Evolutionary conservation across 2,797 vertebrate species (phyloP).

Genomic region (Allobates femoralis): DNA sequence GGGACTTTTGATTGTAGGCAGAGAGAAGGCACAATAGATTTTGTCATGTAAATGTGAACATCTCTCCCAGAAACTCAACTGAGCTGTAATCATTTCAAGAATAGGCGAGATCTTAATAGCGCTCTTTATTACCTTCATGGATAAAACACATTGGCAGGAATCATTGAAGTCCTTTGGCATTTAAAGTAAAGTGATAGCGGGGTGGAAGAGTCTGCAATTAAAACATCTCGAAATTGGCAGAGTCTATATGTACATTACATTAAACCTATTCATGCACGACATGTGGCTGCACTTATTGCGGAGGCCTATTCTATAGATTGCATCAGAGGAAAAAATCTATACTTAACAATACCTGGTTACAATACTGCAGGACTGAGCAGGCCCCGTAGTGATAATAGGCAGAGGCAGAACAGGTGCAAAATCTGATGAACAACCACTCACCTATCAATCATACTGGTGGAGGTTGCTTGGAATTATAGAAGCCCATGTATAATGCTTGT

Average conservation of each 20-base stretch:
- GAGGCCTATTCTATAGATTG: background rate
- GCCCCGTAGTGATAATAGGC: too few relatives aligned
- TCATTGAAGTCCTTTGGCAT: constrained; percentile 11
- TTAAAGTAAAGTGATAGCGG: constrained; percentile 20
- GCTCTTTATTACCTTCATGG: constrained; percentile 45
- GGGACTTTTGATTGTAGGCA: constrained; percentile 71
- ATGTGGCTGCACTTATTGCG: background rate
- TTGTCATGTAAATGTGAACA: constrained; percentile 44
- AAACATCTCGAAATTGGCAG: background rate
- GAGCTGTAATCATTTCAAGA: constrained; percentile 19
- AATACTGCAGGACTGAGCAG: too few relatives aligned
- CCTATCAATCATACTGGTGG: too few relatives aligned
- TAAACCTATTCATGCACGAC: constrained; percentile 7
- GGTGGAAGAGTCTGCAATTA: background rate
- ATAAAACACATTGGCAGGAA: constrained; percentile 46
- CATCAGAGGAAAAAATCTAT: too few relatives aligned
- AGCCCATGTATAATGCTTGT: too few relatives aligned
- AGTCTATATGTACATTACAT: constrained; percentile 11
- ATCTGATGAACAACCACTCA: too few relatives aligned
- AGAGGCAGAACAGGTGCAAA: too few relatives aligned
- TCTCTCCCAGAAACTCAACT: constrained; percentile 8
- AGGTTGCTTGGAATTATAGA: too few relatives aligned
- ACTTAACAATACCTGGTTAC: too few relatives aligned
- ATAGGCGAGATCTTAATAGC: constrained; percentile 37
- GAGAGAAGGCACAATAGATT: constrained; percentile 69